These are phyloP conservation scores for Orthonyx spaldingii DNA, from an alignment of 2,113 vertebrate species.

Conservation along the genomic window DNA sequence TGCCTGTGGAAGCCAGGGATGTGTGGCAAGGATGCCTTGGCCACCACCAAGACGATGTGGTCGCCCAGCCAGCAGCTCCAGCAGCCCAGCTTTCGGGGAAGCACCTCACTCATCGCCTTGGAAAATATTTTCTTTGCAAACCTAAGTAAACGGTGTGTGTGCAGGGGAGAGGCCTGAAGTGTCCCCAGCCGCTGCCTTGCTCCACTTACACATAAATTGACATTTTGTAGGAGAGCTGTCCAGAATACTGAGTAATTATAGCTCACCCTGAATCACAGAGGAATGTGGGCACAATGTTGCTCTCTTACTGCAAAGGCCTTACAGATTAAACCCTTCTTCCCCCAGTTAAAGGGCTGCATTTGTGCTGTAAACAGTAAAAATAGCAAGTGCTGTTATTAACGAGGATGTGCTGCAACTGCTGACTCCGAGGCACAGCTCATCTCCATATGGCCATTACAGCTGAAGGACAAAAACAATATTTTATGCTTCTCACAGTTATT, in stretches of 20 bases:
- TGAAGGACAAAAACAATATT: slow-evolving; percentile 35
- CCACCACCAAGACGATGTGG: rapidly evolving
- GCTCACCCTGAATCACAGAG: not conserved
- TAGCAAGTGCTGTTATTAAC: not conserved
- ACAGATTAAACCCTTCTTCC: not conserved
- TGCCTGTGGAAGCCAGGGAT: not conserved
- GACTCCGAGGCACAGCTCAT: not conserved
- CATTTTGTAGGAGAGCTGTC: not conserved
- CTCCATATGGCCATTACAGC: slow-evolving; percentile 26
- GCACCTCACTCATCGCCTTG: rapidly evolving
- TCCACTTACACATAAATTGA: not conserved
- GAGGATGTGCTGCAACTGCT: not conserved
- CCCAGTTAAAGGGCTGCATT: not conserved
- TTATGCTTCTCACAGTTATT: slow-evolving; percentile 44
- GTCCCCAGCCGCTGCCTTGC: rapidly evolving
- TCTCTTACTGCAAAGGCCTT: not conserved
- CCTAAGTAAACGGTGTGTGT: not conserved
- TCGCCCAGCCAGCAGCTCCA: rapidly evolving
- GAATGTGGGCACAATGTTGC: not conserved
- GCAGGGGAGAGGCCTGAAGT: not conserved
- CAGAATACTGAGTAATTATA: slow-evolving; percentile 13
- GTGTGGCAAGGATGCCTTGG: not conserved
- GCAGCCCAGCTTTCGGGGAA: not conserved
- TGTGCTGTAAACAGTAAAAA: slow-evolving; percentile 41
- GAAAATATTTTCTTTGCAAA: not conserved